Evolutionary conservation across 2,113 vertebrate species (phyloP), one percentile per base, ranked within the genome.

Genomic region (Pluvianellus socialis): DNA sequence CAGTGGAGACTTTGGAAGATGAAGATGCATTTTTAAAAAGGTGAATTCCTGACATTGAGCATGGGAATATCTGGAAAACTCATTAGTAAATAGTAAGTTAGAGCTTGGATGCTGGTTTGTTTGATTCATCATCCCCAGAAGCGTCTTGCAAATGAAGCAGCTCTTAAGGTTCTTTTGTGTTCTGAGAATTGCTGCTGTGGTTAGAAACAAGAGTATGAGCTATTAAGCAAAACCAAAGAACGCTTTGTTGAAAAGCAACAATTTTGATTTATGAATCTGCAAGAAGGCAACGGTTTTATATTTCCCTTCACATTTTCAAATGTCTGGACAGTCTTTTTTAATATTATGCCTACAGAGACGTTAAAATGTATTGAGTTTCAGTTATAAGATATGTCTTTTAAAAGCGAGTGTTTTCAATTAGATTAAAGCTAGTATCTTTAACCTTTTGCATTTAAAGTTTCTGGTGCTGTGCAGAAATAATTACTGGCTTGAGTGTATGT

Each of bases 141-240:
- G 75, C 33, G 27, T 92, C 83, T 97, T 96, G 95, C 86, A 96
- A 95, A 88, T 74, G 96, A 86, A 91, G 73, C 70, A 71, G 95
- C 81, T 62, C 77, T 97, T 86, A 6, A 32, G 22, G 65, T 74
- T 95, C 79, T 92, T 49, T 35, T 32, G 42, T 90, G n/a, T 97
- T 98, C 96, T 97, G 96, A 95, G 97, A 98, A 98, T 61, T 61
- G 87, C 70, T 91, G 81, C 92, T 33, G 6, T 94, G 96, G 90
- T 95, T 96, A 58, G 95, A 96, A 89, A 49, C 88, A 24, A 66
- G 94, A 96, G 77, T 38, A 30, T 1, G 12, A 94, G 71, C 82
- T 66, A 30, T 91, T 94, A 92, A 96, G 79, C 77, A 87, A 97
- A 95, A 75, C 94, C 94, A 81, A 61, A 77, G 82, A 94, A 84